Conservation (phyloP, 2,113 vertebrate genomes). For the Sylvietta virens region DNA sequence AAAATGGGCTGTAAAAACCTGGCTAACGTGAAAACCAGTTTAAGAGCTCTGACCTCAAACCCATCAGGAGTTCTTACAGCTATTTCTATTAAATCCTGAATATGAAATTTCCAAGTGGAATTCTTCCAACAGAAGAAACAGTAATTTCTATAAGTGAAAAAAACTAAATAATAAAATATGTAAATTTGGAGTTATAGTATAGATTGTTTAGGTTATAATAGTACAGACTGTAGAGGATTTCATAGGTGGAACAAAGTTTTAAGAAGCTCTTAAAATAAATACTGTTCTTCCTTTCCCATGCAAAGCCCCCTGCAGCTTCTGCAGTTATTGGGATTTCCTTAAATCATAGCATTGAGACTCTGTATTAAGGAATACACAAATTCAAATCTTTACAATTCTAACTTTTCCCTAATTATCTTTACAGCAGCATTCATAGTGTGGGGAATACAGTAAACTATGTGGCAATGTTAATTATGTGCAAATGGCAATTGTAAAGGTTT, state of each 20-base stretch:
- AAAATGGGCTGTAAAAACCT: not conserved
- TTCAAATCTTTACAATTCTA: not conserved
- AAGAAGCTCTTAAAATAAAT: constrained; percentile 3
- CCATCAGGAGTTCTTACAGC: not conserved
- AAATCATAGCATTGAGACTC: not conserved
- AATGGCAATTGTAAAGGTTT: constrained; percentile 29
- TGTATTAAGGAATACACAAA: not conserved
- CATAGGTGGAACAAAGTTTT: not conserved
- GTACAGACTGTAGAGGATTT: not conserved
- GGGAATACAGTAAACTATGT: not conserved
- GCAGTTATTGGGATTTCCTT: not conserved
- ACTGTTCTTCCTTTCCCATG: not conserved
- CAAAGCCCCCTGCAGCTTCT: not conserved
- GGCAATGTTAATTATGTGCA: not conserved
- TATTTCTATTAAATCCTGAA: not conserved
- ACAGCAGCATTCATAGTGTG: not conserved
- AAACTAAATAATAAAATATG: not conserved
- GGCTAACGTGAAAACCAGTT: not conserved
- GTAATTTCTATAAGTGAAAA: not conserved
- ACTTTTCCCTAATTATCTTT: not conserved
- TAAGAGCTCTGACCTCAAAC: not conserved
- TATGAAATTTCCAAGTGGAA: not conserved
- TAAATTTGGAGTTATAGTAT: not conserved
- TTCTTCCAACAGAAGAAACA: not conserved
- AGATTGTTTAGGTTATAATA: not conserved